Percentiles rank a stretch among this genome's conserved stretches.
These are phyloP conservation scores for Mandrillus leucophaeus DNA, from an alignment of 2,113 vertebrate genomes.

Conservation along the genomic window DNA sequence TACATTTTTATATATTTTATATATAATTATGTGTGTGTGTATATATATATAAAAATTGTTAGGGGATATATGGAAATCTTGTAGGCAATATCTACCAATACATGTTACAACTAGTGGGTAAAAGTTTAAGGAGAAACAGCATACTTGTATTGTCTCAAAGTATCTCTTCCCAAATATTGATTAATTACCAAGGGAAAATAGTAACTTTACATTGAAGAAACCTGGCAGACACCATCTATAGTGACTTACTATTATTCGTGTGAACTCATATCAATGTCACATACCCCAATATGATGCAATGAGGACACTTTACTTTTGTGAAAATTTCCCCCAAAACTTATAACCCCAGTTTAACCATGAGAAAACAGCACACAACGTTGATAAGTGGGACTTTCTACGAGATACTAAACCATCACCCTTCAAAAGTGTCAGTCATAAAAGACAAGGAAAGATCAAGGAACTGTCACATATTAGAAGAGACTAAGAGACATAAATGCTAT, in stretches of 20 bases:
- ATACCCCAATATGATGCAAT: accelerated
- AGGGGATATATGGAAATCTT: not conserved
- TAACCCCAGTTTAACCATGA: not conserved
- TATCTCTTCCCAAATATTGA: not conserved
- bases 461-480: not conserved
- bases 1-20: too few relatives aligned
- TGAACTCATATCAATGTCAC: not conserved
- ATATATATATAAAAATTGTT: not conserved
- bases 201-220: not conserved
- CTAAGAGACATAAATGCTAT: not conserved
- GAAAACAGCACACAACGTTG: not conserved
- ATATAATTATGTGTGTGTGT: not conserved
- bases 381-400: not conserved
- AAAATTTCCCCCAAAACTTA: not conserved
- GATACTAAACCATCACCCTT: not conserved
- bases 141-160: not conserved
- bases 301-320: not conserved
- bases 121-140: not conserved
- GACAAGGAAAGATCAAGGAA: not conserved
- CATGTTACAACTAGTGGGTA: not conserved
- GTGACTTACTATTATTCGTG: not conserved
- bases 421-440: not conserved
- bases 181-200: not conserved
- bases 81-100: not conserved
- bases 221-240: not conserved